Evolutionary conservation across 2,888 invertebrate genomes (phyloP).

Genomic region (Sipha maydis): DNA sequence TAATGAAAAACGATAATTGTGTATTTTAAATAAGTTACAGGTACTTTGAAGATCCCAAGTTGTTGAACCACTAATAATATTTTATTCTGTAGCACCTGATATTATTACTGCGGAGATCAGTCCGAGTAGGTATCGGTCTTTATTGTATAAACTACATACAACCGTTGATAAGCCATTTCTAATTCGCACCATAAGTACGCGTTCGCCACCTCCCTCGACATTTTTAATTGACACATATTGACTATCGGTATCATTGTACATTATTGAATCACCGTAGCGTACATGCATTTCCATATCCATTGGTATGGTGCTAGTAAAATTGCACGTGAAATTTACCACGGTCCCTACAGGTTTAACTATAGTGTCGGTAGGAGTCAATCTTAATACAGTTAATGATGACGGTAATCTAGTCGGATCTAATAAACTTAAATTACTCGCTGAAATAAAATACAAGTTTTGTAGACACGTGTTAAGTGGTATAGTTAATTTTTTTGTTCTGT

Average conservation of each 20-base stretch:
- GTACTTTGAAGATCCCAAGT: not conserved
- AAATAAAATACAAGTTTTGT: constrained; percentile 14
- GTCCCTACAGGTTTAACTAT: constrained; percentile 68
- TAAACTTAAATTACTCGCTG: not conserved
- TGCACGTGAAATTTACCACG: constrained; percentile 69
- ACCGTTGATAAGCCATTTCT: constrained; percentile 63
- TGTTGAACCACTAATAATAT: not conserved
- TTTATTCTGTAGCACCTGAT: constrained; percentile 66
- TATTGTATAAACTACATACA: constrained; percentile 67
- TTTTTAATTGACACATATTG: not conserved
- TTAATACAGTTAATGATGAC: not conserved
- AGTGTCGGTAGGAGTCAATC: constrained; percentile 63
- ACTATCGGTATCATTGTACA: not conserved
- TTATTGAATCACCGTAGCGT: constrained; percentile 14
- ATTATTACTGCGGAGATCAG: constrained; percentile 67
- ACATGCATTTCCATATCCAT: constrained; percentile 67
- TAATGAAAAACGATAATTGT: not conserved
- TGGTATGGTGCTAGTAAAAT: constrained; percentile 68
- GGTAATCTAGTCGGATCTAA: not conserved
- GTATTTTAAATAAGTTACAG: not conserved
- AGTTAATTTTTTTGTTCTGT: not conserved
- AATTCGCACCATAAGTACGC: constrained; percentile 19
- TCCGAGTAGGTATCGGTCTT: constrained; percentile 66
- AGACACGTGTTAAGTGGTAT: not conserved
- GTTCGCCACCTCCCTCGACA: not conserved